phyloP scores from a whole-genome alignment of 2,888 invertebrate species.

The Bombylius major region DNA sequence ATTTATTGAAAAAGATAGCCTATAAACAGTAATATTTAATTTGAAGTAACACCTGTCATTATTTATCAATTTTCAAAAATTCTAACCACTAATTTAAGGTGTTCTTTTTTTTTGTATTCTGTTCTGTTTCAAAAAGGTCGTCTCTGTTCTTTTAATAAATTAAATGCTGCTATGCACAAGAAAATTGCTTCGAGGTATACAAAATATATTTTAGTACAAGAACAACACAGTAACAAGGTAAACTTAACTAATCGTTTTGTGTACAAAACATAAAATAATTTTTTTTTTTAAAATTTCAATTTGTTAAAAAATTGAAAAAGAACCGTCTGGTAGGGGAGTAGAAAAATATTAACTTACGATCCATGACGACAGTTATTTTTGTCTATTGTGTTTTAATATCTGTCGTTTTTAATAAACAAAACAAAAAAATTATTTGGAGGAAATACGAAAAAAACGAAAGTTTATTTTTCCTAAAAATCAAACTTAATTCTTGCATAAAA shows the following conservation, averaged over 20 bases:
- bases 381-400: too few relatives aligned
- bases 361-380: not conserved
- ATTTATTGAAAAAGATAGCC: not conserved
- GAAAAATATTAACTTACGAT: not conserved
- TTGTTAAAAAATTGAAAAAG: too few relatives aligned
- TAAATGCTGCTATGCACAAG: not conserved
- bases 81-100: not conserved
- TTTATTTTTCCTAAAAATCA: too few relatives aligned
- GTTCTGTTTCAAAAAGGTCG: not conserved
- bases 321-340: not conserved
- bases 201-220: too few relatives aligned
- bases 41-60: not conserved
- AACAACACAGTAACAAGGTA: not conserved
- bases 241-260: not conserved
- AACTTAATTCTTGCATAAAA: too few relatives aligned
- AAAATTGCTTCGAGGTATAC: not conserved
- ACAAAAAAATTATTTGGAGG: too few relatives aligned
- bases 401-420: too few relatives aligned
- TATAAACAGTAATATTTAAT: not conserved
- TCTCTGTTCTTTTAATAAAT: not conserved
- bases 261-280: not conserved
- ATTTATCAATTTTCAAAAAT: not conserved
- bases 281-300: too few relatives aligned
- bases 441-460: too few relatives aligned
- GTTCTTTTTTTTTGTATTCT: not conserved